phyloP scores from a whole-genome alignment of 1,140 invertebrate genomes.

The Pachyrhynchus sulphureomaculatus region DNA sequence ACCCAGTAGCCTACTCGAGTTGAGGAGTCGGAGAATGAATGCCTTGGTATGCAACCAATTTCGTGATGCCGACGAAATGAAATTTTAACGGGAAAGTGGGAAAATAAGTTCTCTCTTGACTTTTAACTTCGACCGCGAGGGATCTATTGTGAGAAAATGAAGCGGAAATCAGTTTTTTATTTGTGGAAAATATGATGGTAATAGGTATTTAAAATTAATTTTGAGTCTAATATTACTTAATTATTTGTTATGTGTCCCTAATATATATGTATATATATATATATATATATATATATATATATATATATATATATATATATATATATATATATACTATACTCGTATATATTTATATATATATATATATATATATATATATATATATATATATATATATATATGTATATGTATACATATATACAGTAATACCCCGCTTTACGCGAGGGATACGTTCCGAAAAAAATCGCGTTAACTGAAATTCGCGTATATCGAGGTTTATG shows the following conservation, averaged over 20 bases:
- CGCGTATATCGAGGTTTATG: too few species aligned
- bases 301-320: too few species aligned
- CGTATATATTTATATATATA: too few species aligned
- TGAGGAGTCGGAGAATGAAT: constrained; percentile 30
- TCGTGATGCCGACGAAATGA: constrained; percentile 28
- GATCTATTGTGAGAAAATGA: not conserved
- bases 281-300: too few species aligned
- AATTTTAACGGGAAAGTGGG: constrained; percentile 35
- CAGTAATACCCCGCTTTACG: too few species aligned
- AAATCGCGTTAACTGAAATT: too few species aligned
- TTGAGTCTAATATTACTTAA: constrained; percentile 4
- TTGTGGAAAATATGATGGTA: not conserved
- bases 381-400: too few species aligned
- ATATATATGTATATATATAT: too few species aligned
- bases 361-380: too few species aligned
- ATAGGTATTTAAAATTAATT: constrained; percentile 8
- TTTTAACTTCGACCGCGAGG: not conserved
- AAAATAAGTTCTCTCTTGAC: constrained; percentile 13
- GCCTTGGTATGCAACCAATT: constrained; percentile 40
- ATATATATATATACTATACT: too few species aligned
- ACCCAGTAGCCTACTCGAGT: constrained; percentile 40
- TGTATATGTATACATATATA: too few species aligned
- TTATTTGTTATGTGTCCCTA: not conserved
- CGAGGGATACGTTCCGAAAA: too few species aligned
- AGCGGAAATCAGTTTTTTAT: not conserved